These are phyloP conservation scores for Prietella phreatophila DNA, from an alignment of 2,113 vertebrate genomes.

Conservation along the genomic window DNA sequence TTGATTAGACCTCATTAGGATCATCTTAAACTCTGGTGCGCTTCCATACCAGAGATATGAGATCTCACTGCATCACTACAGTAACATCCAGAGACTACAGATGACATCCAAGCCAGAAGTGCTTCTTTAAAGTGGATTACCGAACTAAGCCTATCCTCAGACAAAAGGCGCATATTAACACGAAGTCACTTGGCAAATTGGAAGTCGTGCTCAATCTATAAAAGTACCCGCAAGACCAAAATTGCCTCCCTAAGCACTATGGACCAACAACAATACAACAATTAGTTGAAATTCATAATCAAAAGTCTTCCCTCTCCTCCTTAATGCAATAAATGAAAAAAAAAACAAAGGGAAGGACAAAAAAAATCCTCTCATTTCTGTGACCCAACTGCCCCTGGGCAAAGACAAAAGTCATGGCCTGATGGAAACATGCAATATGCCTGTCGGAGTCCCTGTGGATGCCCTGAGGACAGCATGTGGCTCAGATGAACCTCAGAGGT, in stretches of 20 bases:
- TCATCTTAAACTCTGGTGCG: background rate
- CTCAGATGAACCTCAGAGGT: background rate
- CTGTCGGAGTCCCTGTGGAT: slow-evolving; percentile 11
- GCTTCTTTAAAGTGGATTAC: slow-evolving; percentile 18
- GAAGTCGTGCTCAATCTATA: background rate
- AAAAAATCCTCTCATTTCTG: background rate
- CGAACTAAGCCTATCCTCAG: background rate
- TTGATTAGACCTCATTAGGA: slow-evolving; percentile 26
- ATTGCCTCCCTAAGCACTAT: background rate
- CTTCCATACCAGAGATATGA: background rate
- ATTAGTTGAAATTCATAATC: background rate
- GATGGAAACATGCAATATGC: slow-evolving; percentile 16
- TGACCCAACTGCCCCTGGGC: background rate
- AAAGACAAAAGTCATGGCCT: slow-evolving; percentile 9
- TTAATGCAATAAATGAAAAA: background rate
- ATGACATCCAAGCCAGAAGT: background rate
- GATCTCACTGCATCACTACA: background rate
- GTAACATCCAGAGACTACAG: background rate
- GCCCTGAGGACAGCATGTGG: background rate
- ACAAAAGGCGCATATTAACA: background rate
- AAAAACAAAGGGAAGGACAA: background rate
- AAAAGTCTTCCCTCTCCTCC: background rate
- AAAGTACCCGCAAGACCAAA: background rate
- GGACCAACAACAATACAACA: background rate
- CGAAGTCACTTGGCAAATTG: background rate